Conservation (phyloP, 2,888 invertebrate genomes). For the Dynastes maya region DNA sequence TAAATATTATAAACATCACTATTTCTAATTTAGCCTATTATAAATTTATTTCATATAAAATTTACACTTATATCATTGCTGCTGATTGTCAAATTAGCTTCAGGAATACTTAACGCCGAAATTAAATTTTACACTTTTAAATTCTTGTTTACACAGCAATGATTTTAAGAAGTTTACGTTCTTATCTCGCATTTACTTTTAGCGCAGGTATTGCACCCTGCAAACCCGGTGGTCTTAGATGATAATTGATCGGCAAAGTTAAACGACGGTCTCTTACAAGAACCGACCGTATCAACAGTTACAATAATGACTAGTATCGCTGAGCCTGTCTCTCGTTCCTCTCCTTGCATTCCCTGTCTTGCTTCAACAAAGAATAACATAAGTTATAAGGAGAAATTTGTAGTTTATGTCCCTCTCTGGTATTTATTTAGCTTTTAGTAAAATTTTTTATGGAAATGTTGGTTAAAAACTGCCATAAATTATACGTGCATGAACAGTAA, state of each 20-base stretch:
- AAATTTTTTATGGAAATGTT: conserved; percentile 47
- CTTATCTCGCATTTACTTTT: conserved; percentile 37
- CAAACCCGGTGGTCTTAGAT: conserved; percentile 61
- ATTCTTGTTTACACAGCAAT: conserved; percentile 32
- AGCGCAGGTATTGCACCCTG: conserved; percentile 59
- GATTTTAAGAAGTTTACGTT: conserved; percentile 33
- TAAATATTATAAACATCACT: too few species aligned
- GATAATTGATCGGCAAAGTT: conserved; percentile 60
- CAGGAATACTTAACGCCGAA: too few species aligned
- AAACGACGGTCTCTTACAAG: conserved; percentile 47
- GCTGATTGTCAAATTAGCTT: too few species aligned
- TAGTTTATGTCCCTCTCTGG: conserved; percentile 53
- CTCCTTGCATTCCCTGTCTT: conserved; percentile 1
- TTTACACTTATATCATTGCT: background rate
- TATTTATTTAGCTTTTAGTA: conserved; percentile 51
- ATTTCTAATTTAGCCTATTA: too few species aligned
- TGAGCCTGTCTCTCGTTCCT: conserved; percentile 5
- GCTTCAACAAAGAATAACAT: conserved; percentile 52
- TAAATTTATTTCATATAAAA: background rate
- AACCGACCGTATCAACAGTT: conserved; percentile 23
- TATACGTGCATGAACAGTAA: conserved; percentile 24
- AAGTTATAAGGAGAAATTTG: conserved; percentile 54
- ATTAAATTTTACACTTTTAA: background rate
- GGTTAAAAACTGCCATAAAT: conserved; percentile 46
- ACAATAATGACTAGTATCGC: conserved; percentile 24